These are phyloP conservation scores for Sphaerodactylus townsendi DNA, from an alignment of 2,113 vertebrate genomes.

Conservation along the genomic window DNA sequence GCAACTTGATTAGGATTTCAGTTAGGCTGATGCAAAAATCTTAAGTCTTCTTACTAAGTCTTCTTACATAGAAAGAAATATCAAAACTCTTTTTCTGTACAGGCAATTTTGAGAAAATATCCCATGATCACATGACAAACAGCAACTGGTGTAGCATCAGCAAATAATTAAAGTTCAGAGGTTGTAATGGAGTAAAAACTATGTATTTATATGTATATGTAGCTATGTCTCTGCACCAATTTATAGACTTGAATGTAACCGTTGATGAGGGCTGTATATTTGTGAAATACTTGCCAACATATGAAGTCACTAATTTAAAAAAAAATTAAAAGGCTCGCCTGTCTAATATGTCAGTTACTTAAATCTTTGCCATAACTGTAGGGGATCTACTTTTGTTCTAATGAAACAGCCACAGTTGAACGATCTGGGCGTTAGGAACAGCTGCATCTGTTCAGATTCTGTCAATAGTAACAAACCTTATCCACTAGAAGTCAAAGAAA, in stretches of 20 bases:
- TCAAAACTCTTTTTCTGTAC: rapidly evolving
- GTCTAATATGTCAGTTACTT: background rate
- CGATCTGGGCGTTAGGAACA: too few species aligned
- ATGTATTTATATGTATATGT: background rate
- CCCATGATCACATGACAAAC: background rate
- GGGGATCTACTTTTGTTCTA: too few species aligned
- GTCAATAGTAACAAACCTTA: too few species aligned
- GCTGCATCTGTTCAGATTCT: too few species aligned
- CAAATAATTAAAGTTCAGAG: background rate
- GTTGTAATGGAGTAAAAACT: background rate
- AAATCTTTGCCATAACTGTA: background rate
- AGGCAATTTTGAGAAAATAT: background rate
- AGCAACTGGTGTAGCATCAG: background rate
- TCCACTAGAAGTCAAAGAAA: too few species aligned
- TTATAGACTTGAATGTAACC: too few species aligned
- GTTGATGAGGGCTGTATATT: too few species aligned
- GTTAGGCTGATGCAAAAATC: rapidly evolving
- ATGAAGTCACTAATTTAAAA: too few species aligned
- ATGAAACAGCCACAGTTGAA: too few species aligned
- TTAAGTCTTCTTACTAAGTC: background rate
- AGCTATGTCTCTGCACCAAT: too few species aligned
- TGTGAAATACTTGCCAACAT: background rate
- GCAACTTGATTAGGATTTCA: slow-evolving; percentile 20
- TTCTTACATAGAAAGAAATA: background rate
- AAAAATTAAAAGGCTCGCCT: too few species aligned